These are phyloP conservation scores for Hippoglossus hippoglossus DNA, from an alignment of 2,797 vertebrate species.

Conservation along the genomic window DNA sequence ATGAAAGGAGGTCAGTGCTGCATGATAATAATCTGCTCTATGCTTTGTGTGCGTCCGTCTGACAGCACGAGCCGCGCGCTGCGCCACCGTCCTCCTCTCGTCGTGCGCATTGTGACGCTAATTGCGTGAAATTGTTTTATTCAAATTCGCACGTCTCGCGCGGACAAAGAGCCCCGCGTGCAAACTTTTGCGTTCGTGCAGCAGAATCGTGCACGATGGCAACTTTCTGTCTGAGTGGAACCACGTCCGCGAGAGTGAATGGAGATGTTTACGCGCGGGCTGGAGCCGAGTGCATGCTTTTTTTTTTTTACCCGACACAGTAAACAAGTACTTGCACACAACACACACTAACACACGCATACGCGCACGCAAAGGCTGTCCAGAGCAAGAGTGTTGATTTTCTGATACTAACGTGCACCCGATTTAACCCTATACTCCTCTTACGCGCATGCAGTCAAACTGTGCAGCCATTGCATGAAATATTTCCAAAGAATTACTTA, in stretches of 20 bases:
- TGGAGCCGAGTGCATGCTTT: constrained; percentile 29
- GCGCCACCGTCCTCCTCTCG: neutral
- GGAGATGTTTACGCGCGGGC: constrained; percentile 32
- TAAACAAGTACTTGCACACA: constrained; percentile 49
- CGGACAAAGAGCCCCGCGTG: constrained; percentile 34
- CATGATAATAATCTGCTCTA: constrained; percentile 1
- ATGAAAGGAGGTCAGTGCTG: constrained; percentile 11
- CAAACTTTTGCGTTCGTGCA: constrained; percentile 51
- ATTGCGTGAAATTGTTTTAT: constrained; percentile 40
- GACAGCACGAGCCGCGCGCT: constrained; percentile 14
- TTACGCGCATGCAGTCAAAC: neutral
- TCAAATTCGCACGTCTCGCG: constrained; percentile 23
- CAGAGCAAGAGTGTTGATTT: constrained; percentile 21
- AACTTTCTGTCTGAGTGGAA: constrained; percentile 56
- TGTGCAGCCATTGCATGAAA: neutral
- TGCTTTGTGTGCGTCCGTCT: constrained; percentile 16
- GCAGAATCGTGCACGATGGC: neutral
- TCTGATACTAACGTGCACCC: constrained; percentile 11
- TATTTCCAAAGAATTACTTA: constrained; percentile 83
- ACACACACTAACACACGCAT: constrained; percentile 23
- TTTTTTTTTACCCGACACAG: constrained; percentile 15
- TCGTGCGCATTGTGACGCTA: constrained; percentile 40
- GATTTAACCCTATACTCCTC: neutral
- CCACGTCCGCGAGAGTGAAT: constrained; percentile 17
- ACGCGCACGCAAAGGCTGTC: constrained; percentile 20